Evolutionary conservation across 2,113 vertebrate genomes (phyloP), one percentile per base, ranked within the genome.

Genomic region (Anarrhichthys ocellatus): DNA sequence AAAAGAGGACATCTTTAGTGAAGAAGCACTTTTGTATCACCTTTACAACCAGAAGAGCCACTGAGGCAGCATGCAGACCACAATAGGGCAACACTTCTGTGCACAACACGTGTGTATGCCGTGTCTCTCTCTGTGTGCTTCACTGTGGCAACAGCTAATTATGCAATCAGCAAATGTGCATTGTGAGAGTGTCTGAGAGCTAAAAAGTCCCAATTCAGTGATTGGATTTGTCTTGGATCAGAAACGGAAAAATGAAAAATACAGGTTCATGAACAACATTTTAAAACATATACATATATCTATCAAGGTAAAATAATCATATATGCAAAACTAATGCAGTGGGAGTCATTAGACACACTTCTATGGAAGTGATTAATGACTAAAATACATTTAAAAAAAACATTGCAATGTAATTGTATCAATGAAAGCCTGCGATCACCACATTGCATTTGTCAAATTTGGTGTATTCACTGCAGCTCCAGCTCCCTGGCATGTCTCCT

Each of bases 1-100:
- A 76, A 91, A 62, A 91, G 78, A 85, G 18, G n/a, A 4, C 80
- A 83, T 87, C 42, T 62, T 61, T 1, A 76, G 81, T 88, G 32
- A 69, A 62, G 40, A 73, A 22, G 5, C 20, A 36, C 38, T 52
- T 54, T 34, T 24, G 8, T 9, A 2, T 52, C 2, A 34, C 13
- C 29, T 34, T 78, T 8, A 52, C 22, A 40, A 18, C 4, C 10
- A 36, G 27, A 46, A n/a, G 24, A 66, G 17, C 7, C 29, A 64
- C 20, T 44, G 44, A 72, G 69, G 38, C 29, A 34, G 17, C 38
- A 65, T 1, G 34, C 1, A 1, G 22, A 32, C 15, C 15, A 66
- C 67, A 68, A 18, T 5, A 56, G 54, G 4, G 27, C 34, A 65
- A 15, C 17, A 34, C 62, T 54, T 54, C 27, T 42, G 14, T 32